Conservation (phyloP, 2,113 vertebrate species). For the Okapia johnstoni region DNA sequence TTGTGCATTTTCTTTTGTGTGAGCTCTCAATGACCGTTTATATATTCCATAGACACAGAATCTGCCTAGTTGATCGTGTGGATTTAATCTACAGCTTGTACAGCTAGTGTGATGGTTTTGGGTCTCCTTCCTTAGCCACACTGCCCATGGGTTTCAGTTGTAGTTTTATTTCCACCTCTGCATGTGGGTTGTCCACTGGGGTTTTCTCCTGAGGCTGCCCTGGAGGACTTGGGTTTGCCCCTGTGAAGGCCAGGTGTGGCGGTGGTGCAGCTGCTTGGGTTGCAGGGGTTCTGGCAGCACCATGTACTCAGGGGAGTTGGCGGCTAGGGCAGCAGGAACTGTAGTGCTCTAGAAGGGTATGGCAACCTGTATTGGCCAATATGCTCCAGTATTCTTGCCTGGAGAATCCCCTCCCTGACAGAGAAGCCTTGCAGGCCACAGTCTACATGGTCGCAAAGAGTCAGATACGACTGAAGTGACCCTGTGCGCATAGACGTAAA, state of each 20-base stretch:
- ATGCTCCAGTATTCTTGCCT: background rate
- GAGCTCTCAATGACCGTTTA: background rate
- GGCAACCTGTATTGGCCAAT: background rate
- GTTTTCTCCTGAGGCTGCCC: background rate
- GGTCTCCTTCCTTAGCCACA: background rate
- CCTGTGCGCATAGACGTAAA: background rate
- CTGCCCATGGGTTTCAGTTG: background rate
- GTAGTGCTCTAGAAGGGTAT: background rate
- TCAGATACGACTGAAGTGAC: background rate
- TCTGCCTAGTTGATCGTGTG: background rate
- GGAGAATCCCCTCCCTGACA: background rate
- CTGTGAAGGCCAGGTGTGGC: background rate
- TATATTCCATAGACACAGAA: background rate
- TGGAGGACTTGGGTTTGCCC: background rate
- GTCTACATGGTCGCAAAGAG: background rate
- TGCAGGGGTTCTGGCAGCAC: background rate
- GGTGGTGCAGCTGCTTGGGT: background rate
- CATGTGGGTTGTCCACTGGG: background rate
- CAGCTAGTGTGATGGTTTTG: background rate
- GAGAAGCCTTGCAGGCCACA: background rate
- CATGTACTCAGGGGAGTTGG: fast-evolving
- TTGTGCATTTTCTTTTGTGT: background rate
- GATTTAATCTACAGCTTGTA: background rate
- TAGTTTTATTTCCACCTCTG: background rate
- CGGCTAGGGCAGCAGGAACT: background rate